phyloP scores from a whole-genome alignment of 2,797 vertebrate genomes.

The Limnodromus scolopaceus region DNA sequence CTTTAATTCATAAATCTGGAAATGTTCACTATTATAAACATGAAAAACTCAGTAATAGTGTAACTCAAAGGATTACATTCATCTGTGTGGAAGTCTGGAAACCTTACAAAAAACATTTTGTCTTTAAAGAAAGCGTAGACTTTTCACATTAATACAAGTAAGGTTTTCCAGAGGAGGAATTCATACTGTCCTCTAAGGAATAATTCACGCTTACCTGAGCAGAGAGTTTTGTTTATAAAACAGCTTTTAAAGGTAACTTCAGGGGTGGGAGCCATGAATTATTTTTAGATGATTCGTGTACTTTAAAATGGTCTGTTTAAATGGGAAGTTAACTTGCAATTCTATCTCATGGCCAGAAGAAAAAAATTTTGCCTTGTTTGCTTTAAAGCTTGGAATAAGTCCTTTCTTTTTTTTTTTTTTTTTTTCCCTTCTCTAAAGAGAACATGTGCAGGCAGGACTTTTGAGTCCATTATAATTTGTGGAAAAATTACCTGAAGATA shows the following conservation, averaged over 20 bases:
- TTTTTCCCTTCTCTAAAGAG: not conserved
- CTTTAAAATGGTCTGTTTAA: not conserved
- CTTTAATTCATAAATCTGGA: not conserved
- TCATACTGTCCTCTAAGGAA: not conserved
- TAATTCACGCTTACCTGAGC: not conserved
- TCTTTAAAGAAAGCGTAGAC: not conserved
- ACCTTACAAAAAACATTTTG: not conserved
- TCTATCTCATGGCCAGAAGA: accelerated
- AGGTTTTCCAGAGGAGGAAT: not conserved
- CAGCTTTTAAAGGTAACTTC: not conserved
- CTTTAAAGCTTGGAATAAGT: not conserved
- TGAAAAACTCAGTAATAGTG: not conserved
- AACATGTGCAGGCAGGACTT: not conserved
- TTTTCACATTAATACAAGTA: not conserved
- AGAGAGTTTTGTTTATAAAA: not conserved
- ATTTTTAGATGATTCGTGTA: not conserved
- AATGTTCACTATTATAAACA: not conserved
- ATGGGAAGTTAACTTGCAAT: not conserved
- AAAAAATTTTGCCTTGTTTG: not conserved
- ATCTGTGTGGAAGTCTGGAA: not conserved
- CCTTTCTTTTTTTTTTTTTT: not conserved
- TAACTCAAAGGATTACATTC: not conserved
- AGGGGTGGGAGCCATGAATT: not conserved
- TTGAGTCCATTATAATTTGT: not conserved
- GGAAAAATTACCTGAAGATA: not conserved